Percentiles rank a stretch among this genome's conserved stretches.
Conservation (phyloP, 2,888 invertebrate species). For the Hoplodrina blanda region DNA sequence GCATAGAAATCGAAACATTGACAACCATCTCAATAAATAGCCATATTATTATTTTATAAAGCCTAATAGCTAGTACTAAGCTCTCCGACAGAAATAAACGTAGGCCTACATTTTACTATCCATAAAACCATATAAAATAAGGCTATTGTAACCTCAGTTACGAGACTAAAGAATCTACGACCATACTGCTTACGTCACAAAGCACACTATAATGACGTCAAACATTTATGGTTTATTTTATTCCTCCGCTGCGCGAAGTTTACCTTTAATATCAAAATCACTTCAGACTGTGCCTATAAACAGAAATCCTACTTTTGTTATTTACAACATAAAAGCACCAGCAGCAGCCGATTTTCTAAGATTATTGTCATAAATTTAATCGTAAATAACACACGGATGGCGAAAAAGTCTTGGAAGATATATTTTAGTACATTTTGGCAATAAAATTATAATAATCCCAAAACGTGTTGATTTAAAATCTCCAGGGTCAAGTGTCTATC, state of each 20-base stretch:
- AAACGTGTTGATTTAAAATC: conserved; percentile 48
- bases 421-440: conserved; percentile 48
- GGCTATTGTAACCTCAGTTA: conserved; percentile 32
- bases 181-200: conserved; percentile 36
- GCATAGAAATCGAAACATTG: conserved; percentile 13
- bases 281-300: conserved; percentile 39
- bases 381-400: conserved; percentile 57
- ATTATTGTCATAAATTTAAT: conserved; percentile 61
- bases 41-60: conserved; percentile 28
- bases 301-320: conserved; percentile 40
- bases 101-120: conserved; percentile 50
- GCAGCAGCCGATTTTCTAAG: conserved; percentile 40
- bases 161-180: conserved; percentile 22
- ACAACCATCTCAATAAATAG: conserved; percentile 11
- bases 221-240: conserved; percentile 44
- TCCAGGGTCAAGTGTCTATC: conserved; percentile 51
- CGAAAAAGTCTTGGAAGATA: conserved; percentile 45
- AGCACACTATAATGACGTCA: conserved; percentile 37
- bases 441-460: conserved; percentile 63
- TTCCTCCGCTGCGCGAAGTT: conserved; percentile 20
- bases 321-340: conserved; percentile 41
- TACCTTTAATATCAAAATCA: conserved; percentile 29
- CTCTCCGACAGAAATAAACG: conserved; percentile 35
- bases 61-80: conserved; percentile 11
- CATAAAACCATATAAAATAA: conserved; percentile 58